Percentiles rank a stretch among this genome's conserved stretches.
Conservation (phyloP, 2,797 vertebrate species). For the Ibycter americanus region DNA sequence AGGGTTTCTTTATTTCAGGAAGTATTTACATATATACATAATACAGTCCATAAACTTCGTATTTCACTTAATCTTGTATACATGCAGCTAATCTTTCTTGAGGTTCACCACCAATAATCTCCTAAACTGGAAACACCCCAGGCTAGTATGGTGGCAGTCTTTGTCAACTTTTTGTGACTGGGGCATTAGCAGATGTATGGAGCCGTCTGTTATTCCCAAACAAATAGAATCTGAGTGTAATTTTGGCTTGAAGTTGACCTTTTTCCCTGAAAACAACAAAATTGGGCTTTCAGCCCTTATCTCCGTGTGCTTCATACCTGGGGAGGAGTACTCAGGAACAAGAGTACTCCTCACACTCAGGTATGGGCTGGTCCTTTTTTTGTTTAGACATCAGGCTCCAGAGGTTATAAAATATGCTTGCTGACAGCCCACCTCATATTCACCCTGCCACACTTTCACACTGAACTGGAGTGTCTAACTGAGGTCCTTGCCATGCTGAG, state of each 20-base stretch:
- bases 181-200: background rate
- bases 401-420: background rate
- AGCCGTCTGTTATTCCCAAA: background rate
- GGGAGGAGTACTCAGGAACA: background rate
- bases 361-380: background rate
- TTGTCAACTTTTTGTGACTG: background rate
- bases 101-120: background rate
- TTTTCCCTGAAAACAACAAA: background rate
- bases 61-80: background rate
- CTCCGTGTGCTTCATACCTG: accelerated
- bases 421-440: background rate
- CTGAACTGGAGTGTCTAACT: background rate
- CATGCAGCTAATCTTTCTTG: background rate
- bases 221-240: background rate
- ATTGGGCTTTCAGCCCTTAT: background rate
- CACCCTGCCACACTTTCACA: background rate
- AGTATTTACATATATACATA: background rate
- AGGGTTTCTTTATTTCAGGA: background rate
- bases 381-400: background rate
- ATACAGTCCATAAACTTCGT: background rate
- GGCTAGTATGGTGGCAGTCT: background rate
- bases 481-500: background rate
- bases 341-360: background rate
- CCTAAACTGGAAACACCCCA: background rate
- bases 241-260: background rate